A percentile compares a stretch with the other conserved stretches of the same genome.
These are phyloP conservation scores for Lacanobia oleracea DNA, from an alignment of 2,888 invertebrate species.

Conservation along the genomic window DNA sequence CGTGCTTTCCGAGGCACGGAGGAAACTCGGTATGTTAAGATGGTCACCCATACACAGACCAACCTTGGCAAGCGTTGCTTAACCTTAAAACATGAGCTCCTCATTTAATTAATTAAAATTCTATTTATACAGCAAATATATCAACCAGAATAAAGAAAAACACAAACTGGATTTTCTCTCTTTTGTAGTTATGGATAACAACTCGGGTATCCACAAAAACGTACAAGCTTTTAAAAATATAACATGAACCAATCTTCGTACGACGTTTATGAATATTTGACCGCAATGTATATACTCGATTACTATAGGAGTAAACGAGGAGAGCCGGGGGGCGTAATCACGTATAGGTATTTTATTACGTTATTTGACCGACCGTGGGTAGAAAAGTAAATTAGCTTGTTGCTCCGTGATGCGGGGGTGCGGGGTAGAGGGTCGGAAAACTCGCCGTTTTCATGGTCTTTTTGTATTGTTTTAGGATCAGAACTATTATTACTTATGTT, in stretches of 20 bases:
- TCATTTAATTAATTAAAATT: too few relatives aligned
- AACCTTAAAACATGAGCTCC: too few relatives aligned
- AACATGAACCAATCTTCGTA: conserved; percentile 43
- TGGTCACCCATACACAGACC: too few relatives aligned
- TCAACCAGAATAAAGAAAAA: background rate
- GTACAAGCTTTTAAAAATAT: conserved; percentile 27
- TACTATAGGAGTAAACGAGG: conserved; percentile 51
- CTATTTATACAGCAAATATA: too few relatives aligned
- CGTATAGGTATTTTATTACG: conserved; percentile 62
- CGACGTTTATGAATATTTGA: conserved; percentile 60
- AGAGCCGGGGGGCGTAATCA: conserved; percentile 53
- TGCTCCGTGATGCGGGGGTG: conserved; percentile 32
- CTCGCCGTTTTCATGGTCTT: conserved; percentile 17
- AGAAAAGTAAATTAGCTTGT: conserved; percentile 57
- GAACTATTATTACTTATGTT: conserved; percentile 2
- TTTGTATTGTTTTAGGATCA: conserved; percentile 45
- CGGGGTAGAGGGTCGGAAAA: conserved; percentile 18
- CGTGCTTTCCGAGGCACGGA: too few relatives aligned
- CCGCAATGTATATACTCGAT: conserved; percentile 47
- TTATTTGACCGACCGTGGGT: conserved; percentile 53
- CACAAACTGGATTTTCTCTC: too few relatives aligned
- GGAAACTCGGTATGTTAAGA: too few relatives aligned
- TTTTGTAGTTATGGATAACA: background rate
- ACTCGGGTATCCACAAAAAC: background rate
- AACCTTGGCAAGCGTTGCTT: too few relatives aligned